Percentiles rank a stretch among this genome's conserved stretches.
These are phyloP conservation scores for Acrocephalus arundinaceus DNA, from an alignment of 2,113 vertebrate species.

Conservation along the genomic window DNA sequence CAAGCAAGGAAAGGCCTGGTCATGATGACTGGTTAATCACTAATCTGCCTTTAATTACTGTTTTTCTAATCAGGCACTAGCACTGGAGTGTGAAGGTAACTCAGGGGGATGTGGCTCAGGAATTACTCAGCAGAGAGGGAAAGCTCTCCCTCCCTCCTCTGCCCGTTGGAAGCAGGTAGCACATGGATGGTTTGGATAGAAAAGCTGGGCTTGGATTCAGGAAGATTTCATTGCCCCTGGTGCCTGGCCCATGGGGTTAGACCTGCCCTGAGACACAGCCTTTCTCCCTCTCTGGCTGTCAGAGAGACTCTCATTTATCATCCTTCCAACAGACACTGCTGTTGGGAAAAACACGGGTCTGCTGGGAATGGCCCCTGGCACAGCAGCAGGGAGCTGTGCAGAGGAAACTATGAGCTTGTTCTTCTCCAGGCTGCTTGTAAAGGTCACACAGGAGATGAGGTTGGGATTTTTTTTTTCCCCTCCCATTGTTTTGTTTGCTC, in stretches of 20 bases:
- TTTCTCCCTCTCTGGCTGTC: not conserved
- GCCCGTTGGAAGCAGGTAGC: not conserved
- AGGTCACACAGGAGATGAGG: not conserved
- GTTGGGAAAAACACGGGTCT: not conserved
- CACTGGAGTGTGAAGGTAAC: not conserved
- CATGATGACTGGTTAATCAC: constrained; percentile 10
- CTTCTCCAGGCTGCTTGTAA: not conserved
- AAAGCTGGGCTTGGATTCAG: not conserved
- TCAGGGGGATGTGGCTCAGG: not conserved
- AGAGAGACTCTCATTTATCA: not conserved
- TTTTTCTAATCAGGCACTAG: not conserved
- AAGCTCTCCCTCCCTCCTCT: not conserved
- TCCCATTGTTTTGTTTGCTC: not conserved
- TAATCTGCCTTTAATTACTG: not conserved
- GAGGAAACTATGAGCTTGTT: not conserved
- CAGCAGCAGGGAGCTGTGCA: not conserved
- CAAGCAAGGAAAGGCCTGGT: not conserved
- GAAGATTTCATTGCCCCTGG: not conserved
- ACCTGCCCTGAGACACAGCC: not conserved
- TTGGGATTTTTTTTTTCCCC: not conserved
- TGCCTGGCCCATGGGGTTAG: not conserved
- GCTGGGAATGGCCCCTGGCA: not conserved
- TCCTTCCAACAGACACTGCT: not conserved
- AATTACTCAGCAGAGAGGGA: not conserved
- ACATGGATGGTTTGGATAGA: not conserved